These are phyloP conservation scores for Lasioglossum calceatum DNA, from an alignment of 2,888 invertebrate genomes.

Conservation along the genomic window DNA sequence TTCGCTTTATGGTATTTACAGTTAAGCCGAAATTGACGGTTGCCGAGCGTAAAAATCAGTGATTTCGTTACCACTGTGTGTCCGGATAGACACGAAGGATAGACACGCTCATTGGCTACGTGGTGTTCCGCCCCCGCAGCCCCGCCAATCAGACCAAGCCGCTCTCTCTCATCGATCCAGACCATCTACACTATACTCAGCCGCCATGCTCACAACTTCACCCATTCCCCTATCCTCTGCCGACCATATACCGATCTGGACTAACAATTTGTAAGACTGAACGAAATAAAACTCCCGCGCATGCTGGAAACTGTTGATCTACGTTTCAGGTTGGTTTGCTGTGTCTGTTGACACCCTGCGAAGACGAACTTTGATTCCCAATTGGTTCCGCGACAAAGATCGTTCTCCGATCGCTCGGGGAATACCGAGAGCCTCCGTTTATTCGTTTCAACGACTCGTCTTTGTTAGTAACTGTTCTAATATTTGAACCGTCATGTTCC, in stretches of 20 bases:
- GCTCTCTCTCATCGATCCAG: constrained; percentile 79
- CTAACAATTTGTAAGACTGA: constrained; percentile 55
- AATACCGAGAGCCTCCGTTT: background rate
- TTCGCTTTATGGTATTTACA: constrained; percentile 76
- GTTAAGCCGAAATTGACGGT: constrained; percentile 74
- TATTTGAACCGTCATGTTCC: background rate
- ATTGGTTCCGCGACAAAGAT: background rate
- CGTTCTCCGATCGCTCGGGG: background rate
- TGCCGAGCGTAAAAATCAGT: constrained; percentile 81
- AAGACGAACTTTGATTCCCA: background rate
- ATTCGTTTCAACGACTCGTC: background rate
- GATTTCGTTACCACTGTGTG: constrained; percentile 81
- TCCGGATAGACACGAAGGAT: constrained; percentile 72
- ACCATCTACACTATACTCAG: constrained; percentile 76
- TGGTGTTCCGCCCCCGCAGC: constrained; percentile 81
- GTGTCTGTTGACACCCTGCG: constrained; percentile 13
- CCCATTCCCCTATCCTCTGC: constrained; percentile 68
- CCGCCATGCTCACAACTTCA: constrained; percentile 78
- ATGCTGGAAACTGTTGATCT: constrained; percentile 49
- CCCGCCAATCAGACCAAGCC: constrained; percentile 83
- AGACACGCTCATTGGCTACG: constrained; percentile 82
- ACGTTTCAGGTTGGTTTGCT: constrained; percentile 1
- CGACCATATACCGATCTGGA: constrained; percentile 65
- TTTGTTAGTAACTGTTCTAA: background rate
- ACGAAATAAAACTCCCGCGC: constrained; percentile 54